phyloP scores from a whole-genome alignment of 2,797 vertebrate genomes.

The Cossypha niveicapilla region DNA sequence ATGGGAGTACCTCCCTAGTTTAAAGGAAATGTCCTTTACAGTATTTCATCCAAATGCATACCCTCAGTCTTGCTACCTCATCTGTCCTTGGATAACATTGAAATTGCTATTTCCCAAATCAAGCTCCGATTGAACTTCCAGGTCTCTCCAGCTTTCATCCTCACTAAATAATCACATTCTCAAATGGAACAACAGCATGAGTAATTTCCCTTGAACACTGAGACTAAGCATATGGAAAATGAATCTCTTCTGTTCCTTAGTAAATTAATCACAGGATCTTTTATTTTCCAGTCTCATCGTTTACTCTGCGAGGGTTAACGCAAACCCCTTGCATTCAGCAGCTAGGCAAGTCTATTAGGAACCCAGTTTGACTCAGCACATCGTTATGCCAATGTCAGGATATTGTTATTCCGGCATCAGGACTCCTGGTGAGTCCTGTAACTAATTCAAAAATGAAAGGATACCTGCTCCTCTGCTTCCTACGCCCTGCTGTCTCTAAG shows the following conservation, averaged over 20 bases:
- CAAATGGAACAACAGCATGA: background rate
- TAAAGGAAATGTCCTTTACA: background rate
- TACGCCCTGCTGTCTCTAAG: background rate
- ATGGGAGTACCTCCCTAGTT: background rate
- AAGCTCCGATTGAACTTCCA: slow-evolving; percentile 16
- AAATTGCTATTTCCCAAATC: slow-evolving; percentile 1
- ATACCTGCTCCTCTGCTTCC: slow-evolving; percentile 30
- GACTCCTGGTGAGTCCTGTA: background rate
- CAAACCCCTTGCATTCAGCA: background rate
- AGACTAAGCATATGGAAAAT: slow-evolving; percentile 41
- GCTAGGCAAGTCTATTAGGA: slow-evolving; percentile 30
- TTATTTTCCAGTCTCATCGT: slow-evolving; percentile 3
- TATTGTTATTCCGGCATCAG: slow-evolving; percentile 3
- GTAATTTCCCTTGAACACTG: slow-evolving; percentile 24
- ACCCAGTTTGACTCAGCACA: slow-evolving; percentile 26
- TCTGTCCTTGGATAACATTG: slow-evolving; percentile 4
- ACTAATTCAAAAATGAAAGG: slow-evolving; percentile 49
- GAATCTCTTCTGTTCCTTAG: slow-evolving; percentile 30
- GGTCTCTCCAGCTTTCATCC: slow-evolving; percentile 14
- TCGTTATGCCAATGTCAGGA: background rate
- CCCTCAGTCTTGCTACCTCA: background rate
- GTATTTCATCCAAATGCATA: background rate
- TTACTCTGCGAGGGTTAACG: background rate
- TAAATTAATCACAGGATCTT: slow-evolving; percentile 53
- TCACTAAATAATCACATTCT: background rate